Conservation (phyloP, 2,797 vertebrate genomes). For the Pangasius krempfi region DNA sequence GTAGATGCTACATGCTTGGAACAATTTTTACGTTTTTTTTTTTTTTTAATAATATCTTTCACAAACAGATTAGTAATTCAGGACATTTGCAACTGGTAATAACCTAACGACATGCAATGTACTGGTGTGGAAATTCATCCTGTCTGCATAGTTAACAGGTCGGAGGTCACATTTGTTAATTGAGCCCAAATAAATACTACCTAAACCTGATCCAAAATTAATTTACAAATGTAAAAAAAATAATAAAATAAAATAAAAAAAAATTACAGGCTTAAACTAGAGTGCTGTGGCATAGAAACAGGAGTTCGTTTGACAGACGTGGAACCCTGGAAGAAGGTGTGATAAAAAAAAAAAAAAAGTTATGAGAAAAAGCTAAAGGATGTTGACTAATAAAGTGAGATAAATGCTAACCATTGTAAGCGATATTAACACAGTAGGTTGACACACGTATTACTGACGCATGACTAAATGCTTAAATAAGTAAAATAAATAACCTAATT, state of each 20-base stretch:
- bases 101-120: not conserved
- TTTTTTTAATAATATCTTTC: not conserved
- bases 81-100: not conserved
- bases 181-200: slow-evolving; percentile 25
- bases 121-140: not conserved
- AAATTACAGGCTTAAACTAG: slow-evolving; percentile 34
- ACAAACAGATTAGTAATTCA: not conserved
- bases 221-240: not conserved
- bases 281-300: slow-evolving; percentile 50
- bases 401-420: not conserved
- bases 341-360: not conserved
- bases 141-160: slow-evolving; percentile 21
- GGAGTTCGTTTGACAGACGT: slow-evolving; percentile 43
- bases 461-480: not conserved
- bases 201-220: not conserved
- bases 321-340: slow-evolving; percentile 54
- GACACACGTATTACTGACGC: not conserved
- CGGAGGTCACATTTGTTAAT: not conserved
- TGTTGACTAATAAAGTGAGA: not conserved
- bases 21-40: not conserved
- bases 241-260: not conserved
- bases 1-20: not conserved
- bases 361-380: not conserved
- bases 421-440: not conserved
- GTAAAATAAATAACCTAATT: not conserved